Base-by-base conservation (phyloP, 2,888 invertebrate genomes). In the Neuroscelio doddi region DNA sequence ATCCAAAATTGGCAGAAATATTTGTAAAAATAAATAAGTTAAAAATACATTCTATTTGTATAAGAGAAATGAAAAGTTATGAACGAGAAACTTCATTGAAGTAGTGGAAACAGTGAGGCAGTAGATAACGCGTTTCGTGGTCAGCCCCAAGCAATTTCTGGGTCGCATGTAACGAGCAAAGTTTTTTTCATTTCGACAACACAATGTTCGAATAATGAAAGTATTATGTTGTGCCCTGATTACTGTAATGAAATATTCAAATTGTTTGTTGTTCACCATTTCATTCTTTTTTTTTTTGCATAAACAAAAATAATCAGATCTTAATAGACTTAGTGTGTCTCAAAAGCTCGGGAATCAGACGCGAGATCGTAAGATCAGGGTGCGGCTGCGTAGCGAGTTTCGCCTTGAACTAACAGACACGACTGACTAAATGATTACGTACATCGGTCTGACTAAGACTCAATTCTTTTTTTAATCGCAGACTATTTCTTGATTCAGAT, bases 401-500 rank as follows among this genome's bases (percentile, higher is more conserved):
- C 17, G 38, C 38, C 38, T 38, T 38, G 38, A 38, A 38, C 38
- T 16, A 9, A 38, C 38, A 30, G 30, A 30, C 30, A 30, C 30
- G 30, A 53, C 47, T 57, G 68, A 53, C 64, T 56, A 52, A 52
- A 65, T 65, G 59, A 65, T 64, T 65, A 65, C 52, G 58, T 56
- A 55, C 57, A 44, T 57, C 52, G 53, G 51, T 53, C 56, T 51
- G 53, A 62, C 58, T 53, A 64, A 55, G 57, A 51, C 52, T 42
- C 42, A 51, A 55, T 62, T 62, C 58, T 58, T 62, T 57, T 52
- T 36, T 34, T 9, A 12, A 44, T 27, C 50, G 55, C 17, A 16
- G 58, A 45, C 58, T 55, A 45, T 68, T 71, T 68, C 66, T 65
- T 53, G 59, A 62, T 67, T 61, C 55, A 46, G 56, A 47, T 57